phyloP scores from a whole-genome alignment of 2,888 invertebrate genomes.

The Chromoteleia sp. region DNA sequence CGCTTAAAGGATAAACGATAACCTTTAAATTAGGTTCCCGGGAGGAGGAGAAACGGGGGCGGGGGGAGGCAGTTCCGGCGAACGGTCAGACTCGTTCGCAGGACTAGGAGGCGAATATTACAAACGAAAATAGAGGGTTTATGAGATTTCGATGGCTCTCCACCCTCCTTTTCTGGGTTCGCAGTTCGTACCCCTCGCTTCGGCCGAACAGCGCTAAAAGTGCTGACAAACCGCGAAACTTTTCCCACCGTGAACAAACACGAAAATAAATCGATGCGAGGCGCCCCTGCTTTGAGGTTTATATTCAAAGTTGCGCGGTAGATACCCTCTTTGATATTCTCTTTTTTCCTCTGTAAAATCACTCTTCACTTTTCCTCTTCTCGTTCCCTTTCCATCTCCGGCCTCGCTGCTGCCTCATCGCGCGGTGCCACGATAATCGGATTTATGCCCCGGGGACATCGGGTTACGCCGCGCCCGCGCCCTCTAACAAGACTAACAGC shows the following conservation, averaged over 20 bases:
- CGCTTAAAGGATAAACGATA: conserved; percentile 28
- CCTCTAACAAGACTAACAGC: conserved; percentile 50
- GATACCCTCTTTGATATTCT: conserved; percentile 73
- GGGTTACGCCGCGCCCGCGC: conserved; percentile 39
- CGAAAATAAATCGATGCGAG: conserved; percentile 83
- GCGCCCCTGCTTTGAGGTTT: conserved; percentile 79
- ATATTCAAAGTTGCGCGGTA: conserved; percentile 82
- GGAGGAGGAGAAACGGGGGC: too few relatives aligned
- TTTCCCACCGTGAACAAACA: conserved; percentile 83
- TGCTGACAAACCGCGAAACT: conserved; percentile 85
- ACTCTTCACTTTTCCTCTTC: conserved; percentile 68
- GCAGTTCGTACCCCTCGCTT: conserved; percentile 44
- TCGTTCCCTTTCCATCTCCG: conserved; percentile 61
- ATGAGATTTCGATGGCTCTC: conserved; percentile 82
- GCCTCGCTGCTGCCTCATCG: conserved; percentile 58
- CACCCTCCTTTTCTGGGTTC: conserved; percentile 50
- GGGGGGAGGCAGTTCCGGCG: conserved; percentile 3
- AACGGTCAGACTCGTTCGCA: conserved; percentile 13
- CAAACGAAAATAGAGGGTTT: conserved; percentile 82
- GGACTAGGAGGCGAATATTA: conserved; percentile 73
- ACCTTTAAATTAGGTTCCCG: conserved; percentile 32
- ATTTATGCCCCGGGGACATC: conserved; percentile 65
- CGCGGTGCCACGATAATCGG: conserved; percentile 68
- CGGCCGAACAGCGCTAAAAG: conserved; percentile 78
- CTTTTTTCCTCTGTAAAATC: conserved; percentile 70